Evolutionary conservation across 2,888 invertebrate genomes (phyloP).

Genomic region (Epinotia bilunana): DNA sequence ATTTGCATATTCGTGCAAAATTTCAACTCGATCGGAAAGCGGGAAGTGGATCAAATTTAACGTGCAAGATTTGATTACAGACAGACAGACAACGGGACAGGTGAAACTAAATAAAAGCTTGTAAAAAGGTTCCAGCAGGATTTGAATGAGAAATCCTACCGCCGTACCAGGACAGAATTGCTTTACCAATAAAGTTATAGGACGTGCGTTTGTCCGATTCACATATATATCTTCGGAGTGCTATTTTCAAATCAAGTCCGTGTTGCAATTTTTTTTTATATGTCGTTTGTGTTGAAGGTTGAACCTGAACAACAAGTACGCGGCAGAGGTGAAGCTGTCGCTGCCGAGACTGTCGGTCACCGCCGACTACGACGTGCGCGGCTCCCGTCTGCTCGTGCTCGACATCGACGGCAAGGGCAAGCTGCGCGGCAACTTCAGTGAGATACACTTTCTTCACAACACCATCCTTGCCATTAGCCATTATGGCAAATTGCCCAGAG

Average conservation of each 20-base stretch:
- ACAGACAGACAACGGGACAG: no score
- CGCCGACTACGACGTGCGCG: constrained; percentile 88
- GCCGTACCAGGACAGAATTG: background rate
- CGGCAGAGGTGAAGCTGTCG: constrained; percentile 85
- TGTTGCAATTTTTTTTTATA: background rate
- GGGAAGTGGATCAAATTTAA: no score
- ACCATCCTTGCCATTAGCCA: background rate
- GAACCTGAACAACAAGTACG: constrained; percentile 85
- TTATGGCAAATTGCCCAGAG: background rate
- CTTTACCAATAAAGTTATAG: no score
- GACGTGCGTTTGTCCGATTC: no score
- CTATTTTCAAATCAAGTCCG: no score
- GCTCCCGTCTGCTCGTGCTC: constrained; percentile 88
- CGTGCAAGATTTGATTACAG: no score
- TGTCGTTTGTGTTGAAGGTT: constrained; percentile 69
- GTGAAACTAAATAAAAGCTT: no score
- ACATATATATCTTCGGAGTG: no score
- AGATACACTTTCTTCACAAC: constrained; percentile 61
- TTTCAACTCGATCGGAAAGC: no score
- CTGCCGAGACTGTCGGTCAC: constrained; percentile 86
- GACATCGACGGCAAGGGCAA: constrained; percentile 89
- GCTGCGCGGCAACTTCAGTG: constrained; percentile 88
- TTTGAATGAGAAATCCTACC: no score
- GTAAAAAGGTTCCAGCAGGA: no score
- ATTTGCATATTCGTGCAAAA: no score